These are phyloP conservation scores for Corythornis leucogaster DNA, from an alignment of 2,797 vertebrate species.

Conservation along the genomic window DNA sequence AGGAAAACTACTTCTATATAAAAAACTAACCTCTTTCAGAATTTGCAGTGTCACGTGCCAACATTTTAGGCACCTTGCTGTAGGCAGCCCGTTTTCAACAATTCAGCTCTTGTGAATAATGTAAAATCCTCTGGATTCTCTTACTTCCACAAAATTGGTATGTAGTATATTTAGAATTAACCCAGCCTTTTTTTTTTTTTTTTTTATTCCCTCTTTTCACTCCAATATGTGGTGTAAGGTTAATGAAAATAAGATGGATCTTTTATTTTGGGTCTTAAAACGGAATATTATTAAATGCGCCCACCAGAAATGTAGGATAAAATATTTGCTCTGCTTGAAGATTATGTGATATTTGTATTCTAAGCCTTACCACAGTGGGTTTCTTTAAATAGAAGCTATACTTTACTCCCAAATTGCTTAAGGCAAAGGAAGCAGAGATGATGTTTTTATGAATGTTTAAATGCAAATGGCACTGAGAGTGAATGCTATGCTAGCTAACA, in stretches of 20 bases:
- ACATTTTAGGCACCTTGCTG: neutral
- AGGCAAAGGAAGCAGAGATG: constrained; percentile 84
- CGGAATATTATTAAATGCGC: constrained; percentile 60
- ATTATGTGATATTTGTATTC: constrained; percentile 81
- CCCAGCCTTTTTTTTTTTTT: neutral
- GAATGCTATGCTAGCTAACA: constrained; percentile 92
- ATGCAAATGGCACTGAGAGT: constrained; percentile 83
- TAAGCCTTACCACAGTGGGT: constrained; percentile 79
- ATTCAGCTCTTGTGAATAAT: neutral
- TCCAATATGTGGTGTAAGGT: neutral
- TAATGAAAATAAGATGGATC: constrained; percentile 64
- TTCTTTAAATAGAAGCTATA: constrained; percentile 85
- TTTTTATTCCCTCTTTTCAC: neutral
- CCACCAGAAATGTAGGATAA: constrained; percentile 73
- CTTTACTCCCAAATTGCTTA: constrained; percentile 82
- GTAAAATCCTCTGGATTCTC: constrained; percentile 15
- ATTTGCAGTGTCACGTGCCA: neutral
- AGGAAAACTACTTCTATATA: neutral
- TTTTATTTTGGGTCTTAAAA: constrained; percentile 60
- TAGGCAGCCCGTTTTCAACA: neutral
- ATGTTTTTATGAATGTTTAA: constrained; percentile 81
- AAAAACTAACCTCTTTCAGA: neutral
- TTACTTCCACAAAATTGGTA: constrained; percentile 2
- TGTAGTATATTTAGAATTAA: neutral
- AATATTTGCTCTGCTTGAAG: constrained; percentile 76